Conservation (phyloP, 23 tunicate genomes). For the Ciona savignyi region DNA sequence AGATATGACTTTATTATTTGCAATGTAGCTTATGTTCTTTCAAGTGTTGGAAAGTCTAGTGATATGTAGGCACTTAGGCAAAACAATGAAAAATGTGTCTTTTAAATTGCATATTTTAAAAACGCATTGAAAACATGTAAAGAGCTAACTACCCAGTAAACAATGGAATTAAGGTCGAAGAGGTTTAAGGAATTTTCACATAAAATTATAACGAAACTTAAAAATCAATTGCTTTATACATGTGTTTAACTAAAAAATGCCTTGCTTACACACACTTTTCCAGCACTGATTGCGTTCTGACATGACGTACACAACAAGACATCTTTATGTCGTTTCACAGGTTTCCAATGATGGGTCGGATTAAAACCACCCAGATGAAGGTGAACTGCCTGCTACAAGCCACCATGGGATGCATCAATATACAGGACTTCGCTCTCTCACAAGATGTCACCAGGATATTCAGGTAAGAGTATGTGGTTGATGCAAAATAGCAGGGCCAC, state of each 20-base stretch:
- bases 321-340: conserved; percentile 11
- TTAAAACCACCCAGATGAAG: conserved; percentile 77
- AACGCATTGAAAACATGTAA: too few relatives aligned
- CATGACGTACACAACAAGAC: too few relatives aligned
- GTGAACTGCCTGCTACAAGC: conserved; percentile 82
- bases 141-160: too few relatives aligned
- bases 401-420: conserved; percentile 46
- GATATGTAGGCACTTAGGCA: too few relatives aligned
- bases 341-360: conserved; percentile 54
- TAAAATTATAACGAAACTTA: not conserved
- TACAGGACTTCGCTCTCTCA: conserved; percentile 71
- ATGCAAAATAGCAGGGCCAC: too few relatives aligned
- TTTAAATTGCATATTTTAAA: too few relatives aligned
- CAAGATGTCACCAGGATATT: conserved; percentile 81
- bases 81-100: too few relatives aligned
- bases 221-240: not conserved
- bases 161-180: not conserved
- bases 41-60: too few relatives aligned
- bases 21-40: too few relatives aligned
- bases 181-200: not conserved
- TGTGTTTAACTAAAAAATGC: not conserved
- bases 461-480: conserved; percentile 42
- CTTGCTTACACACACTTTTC: not conserved
- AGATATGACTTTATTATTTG: too few relatives aligned
- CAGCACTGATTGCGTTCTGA: too few relatives aligned